phyloP scores from a whole-genome alignment of 2,888 invertebrate species.

The Drosophila aldrichi region DNA sequence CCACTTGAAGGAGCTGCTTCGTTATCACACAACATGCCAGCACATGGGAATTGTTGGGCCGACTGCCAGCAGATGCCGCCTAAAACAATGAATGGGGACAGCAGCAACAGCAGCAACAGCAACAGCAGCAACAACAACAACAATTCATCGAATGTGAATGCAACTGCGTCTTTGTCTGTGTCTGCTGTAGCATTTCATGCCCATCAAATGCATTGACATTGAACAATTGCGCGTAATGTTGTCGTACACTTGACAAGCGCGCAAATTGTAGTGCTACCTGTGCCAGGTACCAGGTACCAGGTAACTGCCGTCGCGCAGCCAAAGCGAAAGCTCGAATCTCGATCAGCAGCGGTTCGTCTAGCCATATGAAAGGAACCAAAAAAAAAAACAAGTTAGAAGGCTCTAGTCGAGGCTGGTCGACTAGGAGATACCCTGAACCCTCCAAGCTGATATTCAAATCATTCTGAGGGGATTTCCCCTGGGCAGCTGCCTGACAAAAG shows the following conservation, averaged over 20 bases:
- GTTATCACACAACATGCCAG: slow-evolving; percentile 79
- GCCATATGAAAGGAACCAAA: slow-evolving; percentile 51
- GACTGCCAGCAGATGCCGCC: slow-evolving; percentile 42
- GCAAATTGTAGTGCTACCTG: slow-evolving; percentile 78
- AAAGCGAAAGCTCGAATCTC: slow-evolving; percentile 73
- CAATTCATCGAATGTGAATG: slow-evolving; percentile 38
- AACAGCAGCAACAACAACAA: slow-evolving; percentile 25
- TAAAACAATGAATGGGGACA: slow-evolving; percentile 70
- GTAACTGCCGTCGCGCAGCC: slow-evolving; percentile 30
- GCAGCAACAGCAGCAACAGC: slow-evolving; percentile 21
- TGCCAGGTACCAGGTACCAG: slow-evolving; percentile 31
- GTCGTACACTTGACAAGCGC: slow-evolving; percentile 82
- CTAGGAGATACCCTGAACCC: too few relatives aligned
- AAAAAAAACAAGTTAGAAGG: too few relatives aligned
- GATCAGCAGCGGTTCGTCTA: slow-evolving; percentile 61
- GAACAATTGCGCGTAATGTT: slow-evolving; percentile 82
- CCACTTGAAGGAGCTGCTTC: slow-evolving; percentile 58
- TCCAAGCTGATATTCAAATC: too few relatives aligned
- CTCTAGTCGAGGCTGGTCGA: too few relatives aligned
- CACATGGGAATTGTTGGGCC: slow-evolving; percentile 75
- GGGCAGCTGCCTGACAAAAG: too few relatives aligned
- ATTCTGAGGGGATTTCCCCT: too few relatives aligned
- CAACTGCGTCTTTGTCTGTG: slow-evolving; percentile 6
- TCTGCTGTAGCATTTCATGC: slow-evolving; percentile 71
- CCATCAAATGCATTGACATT: slow-evolving; percentile 81